These are phyloP conservation scores for Lasioglossum zephyrum DNA, from an alignment of 2,888 invertebrate species.

Conservation along the genomic window DNA sequence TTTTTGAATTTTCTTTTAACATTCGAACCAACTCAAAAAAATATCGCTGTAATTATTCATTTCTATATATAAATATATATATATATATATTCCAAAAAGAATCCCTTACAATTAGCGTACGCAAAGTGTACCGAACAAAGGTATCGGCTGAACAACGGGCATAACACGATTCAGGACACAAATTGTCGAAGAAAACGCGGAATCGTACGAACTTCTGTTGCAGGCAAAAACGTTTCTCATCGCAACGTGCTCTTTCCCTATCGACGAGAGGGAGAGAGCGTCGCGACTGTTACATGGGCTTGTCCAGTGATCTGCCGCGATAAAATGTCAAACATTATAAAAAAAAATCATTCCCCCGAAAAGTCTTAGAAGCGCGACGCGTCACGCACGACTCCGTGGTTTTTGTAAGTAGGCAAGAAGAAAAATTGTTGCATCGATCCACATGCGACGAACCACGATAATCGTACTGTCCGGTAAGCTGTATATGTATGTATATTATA, in stretches of 20 bases:
- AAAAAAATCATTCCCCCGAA: slow-evolving; percentile 7
- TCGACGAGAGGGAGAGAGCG: background rate
- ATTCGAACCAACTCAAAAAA: background rate
- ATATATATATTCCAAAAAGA: background rate
- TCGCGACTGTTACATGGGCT: slow-evolving; percentile 8
- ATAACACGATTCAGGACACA: background rate
- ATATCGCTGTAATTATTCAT: background rate
- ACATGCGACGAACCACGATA: slow-evolving; percentile 41
- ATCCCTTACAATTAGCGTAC: background rate
- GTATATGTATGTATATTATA: slow-evolving; percentile 10
- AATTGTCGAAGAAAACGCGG: background rate
- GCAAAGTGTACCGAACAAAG: background rate
- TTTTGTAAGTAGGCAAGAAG: background rate
- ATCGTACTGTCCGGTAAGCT: slow-evolving; percentile 53
- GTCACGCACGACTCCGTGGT: slow-evolving; percentile 1
- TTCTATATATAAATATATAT: background rate
- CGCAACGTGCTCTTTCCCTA: background rate
- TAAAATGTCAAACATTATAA: slow-evolving; percentile 2
- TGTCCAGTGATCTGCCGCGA: slow-evolving; percentile 16
- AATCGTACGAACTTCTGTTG: background rate
- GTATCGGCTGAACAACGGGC: background rate
- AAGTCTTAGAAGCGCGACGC: slow-evolving; percentile 17
- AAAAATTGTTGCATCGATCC: slow-evolving; percentile 27
- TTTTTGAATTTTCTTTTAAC: background rate
- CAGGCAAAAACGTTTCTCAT: background rate